phyloP scores from a whole-genome alignment of 2,113 vertebrate species.

The Atherinomorus stipes region DNA sequence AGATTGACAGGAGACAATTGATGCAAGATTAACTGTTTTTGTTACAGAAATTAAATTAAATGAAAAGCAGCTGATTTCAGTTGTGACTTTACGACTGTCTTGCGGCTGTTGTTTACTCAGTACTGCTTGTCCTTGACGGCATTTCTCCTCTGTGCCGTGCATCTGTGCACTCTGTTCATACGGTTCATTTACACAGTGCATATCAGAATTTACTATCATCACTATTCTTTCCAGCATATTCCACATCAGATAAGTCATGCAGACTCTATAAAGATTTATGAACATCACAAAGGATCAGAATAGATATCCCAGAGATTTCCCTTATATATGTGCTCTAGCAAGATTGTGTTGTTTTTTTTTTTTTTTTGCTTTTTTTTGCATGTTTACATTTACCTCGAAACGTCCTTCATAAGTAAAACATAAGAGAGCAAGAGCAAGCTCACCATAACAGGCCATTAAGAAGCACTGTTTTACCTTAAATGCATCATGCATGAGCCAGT shows the following conservation, averaged over 20 bases:
- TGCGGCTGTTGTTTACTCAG: conserved; percentile 54
- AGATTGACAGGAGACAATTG: conserved; percentile 62
- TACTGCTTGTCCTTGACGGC: conserved; percentile 44
- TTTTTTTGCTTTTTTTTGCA: not conserved
- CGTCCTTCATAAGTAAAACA: conserved; percentile 68
- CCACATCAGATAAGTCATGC: not conserved
- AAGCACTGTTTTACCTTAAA: conserved; percentile 60
- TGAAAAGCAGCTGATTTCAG: conserved; percentile 48
- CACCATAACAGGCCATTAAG: conserved; percentile 52
- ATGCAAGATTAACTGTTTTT: conserved; percentile 57
- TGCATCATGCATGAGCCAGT: conserved; percentile 67
- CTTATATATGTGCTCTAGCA: conserved; percentile 8
- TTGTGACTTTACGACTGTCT: conserved; percentile 43
- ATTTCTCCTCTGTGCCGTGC: conserved; percentile 17
- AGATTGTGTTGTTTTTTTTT: not conserved
- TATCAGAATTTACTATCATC: conserved; percentile 1
- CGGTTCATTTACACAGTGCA: not conserved
- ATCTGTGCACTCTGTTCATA: conserved; percentile 1
- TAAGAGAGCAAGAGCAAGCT: conserved; percentile 32
- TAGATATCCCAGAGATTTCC: not conserved
- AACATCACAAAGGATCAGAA: not conserved
- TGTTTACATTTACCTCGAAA: conserved; percentile 32
- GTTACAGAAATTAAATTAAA: conserved; percentile 45
- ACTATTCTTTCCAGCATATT: not conserved
- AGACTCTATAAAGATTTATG: not conserved